Evolutionary conservation across 2,888 invertebrate genomes (phyloP).

Genomic region (Leucophenga montana): DNA sequence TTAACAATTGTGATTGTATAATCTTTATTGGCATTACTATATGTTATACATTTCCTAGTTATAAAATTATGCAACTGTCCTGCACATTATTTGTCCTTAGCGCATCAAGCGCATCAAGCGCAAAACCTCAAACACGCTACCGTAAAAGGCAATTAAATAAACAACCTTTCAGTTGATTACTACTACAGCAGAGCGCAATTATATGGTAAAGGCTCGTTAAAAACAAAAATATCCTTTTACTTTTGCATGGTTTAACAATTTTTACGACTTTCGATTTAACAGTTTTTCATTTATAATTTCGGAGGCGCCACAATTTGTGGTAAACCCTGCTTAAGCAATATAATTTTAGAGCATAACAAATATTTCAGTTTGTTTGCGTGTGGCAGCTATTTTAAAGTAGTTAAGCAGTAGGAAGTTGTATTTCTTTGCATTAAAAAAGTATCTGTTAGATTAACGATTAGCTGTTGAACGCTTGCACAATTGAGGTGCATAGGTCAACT

Average conservation of each 20-base stretch:
- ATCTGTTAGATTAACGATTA: constrained; percentile 3
- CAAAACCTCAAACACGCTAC: constrained; percentile 13
- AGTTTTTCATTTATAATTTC: background rate
- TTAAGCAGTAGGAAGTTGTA: too few species aligned
- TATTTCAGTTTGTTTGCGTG: too few species aligned
- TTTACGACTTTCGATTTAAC: background rate
- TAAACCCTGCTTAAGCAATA: constrained; percentile 21
- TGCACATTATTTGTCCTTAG: background rate
- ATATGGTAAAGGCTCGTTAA: background rate
- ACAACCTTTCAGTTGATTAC: too few species aligned
- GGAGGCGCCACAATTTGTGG: constrained; percentile 33
- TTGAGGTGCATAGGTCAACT: background rate
- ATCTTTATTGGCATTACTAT: constrained; percentile 8
- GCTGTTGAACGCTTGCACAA: background rate
- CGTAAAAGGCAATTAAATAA: background rate
- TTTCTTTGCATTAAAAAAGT: background rate
- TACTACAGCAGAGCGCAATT: too few species aligned
- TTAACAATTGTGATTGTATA: background rate
- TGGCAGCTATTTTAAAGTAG: too few species aligned
- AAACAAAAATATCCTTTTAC: background rate
- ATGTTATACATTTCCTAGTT: too few species aligned
- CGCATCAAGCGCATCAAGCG: background rate
- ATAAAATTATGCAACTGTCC: constrained; percentile 10
- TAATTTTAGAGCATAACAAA: background rate
- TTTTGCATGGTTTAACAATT: constrained; percentile 6